Evolutionary conservation across 2,113 vertebrate genomes (phyloP).

Genomic region (Cyanoramphus novaezelandiae): DNA sequence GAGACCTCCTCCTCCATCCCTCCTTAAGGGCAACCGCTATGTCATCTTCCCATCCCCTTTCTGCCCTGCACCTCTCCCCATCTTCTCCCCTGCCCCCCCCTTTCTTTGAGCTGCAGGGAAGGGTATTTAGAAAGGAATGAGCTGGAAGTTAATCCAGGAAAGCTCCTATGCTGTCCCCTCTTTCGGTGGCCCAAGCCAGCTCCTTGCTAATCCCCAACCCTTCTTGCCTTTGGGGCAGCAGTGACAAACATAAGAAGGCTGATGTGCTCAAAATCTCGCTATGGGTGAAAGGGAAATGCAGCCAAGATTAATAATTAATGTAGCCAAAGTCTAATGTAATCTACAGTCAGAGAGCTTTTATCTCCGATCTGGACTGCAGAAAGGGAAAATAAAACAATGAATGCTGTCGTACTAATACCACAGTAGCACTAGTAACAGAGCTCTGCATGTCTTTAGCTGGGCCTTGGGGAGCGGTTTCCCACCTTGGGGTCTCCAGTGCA

Average conservation of each 20-base stretch:
- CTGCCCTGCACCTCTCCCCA: not conserved
- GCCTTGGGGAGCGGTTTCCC: fast-evolving
- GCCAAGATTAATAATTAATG: not conserved
- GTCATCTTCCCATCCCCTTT: not conserved
- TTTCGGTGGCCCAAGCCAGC: not conserved
- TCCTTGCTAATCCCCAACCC: not conserved
- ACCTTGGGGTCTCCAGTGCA: not conserved
- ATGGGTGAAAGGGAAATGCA: fast-evolving
- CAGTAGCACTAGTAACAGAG: not conserved
- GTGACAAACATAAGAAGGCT: not conserved
- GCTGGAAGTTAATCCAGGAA: not conserved
- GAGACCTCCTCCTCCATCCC: not conserved
- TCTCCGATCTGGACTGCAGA: fast-evolving
- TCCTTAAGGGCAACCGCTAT: not conserved
- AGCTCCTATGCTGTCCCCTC: not conserved
- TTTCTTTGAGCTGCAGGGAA: not conserved
- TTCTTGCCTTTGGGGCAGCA: fast-evolving
- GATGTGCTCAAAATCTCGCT: not conserved
- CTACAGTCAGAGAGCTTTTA: not conserved
- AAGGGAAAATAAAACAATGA: not conserved
- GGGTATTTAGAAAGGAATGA: not conserved
- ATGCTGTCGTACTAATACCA: not conserved
- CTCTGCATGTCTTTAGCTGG: not conserved
- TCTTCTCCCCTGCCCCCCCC: not conserved
- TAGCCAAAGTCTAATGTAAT: not conserved